Base-by-base conservation (phyloP, 2,888 invertebrate species). In the Aspidiotus destructor region DNA sequence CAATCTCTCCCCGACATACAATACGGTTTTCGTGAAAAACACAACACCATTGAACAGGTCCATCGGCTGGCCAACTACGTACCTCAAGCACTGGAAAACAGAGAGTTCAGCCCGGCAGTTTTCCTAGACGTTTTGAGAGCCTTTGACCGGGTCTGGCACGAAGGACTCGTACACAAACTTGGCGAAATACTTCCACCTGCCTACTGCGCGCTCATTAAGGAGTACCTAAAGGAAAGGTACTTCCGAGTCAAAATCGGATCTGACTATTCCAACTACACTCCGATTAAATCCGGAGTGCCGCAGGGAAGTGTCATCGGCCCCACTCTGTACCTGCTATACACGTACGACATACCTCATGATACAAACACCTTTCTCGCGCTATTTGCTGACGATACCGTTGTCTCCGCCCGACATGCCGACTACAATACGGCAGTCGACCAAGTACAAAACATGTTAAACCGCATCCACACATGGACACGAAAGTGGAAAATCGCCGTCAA, bases 271-370 rank as follows among this genome's bases (percentile, higher is more conserved):
- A 9, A 13, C 9, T 8, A 42, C 44, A 9, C 8, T 41, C 13
- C 11, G 16, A 42, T 60, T 8, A 13, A 60, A 42, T 44, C 62
- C 17, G 62, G 62, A 1, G 62, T 62, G 6, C 62, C 52, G 7
- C 62, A 62, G 9, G 62, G 62, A 15, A 62, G 62, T 41, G 11
- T 62, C 16, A 8, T 62, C 3, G 62, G 62, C 10, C 62, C 62
- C 15, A 9, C 28, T 9, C 28, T 62, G 13, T 62, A 62, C 28
- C 8, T 48, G 13, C 8, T 62, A 9, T 62, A 48, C 17, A 62
- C 62, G 16, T 8, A 9, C 8, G 62, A 62, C 28, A 48, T 62
- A 8, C 62, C 62, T 48, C 48, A 48, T 13, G 48, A 48, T 48
- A 11, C 48, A 13, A 48, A 48, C 48, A 48, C 48, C 48, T 13